Evolutionary conservation across 2,797 vertebrate genomes (phyloP).

Genomic region (Macrochelys suwanniensis): DNA sequence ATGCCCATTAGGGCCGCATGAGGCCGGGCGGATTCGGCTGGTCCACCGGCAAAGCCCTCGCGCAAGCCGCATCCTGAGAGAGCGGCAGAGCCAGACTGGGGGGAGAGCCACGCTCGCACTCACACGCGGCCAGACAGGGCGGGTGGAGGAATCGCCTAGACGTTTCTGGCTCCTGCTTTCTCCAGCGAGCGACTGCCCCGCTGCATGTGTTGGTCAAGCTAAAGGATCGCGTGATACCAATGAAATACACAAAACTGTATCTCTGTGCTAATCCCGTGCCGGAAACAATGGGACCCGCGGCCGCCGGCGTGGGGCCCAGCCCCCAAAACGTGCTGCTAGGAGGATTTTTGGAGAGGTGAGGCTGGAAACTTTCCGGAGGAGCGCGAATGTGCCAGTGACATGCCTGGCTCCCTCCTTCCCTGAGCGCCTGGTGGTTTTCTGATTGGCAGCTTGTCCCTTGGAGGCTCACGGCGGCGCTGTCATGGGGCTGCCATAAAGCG

Average conservation of each 20-base stretch:
- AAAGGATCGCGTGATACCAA: slow-evolving; percentile 64
- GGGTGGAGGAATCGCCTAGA: slow-evolving; percentile 1
- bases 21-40: not conserved
- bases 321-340: not conserved
- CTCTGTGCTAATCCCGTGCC: slow-evolving; percentile 70
- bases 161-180: not conserved
- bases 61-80: not conserved
- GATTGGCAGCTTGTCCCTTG: slow-evolving; percentile 56
- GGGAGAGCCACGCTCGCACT: not conserved
- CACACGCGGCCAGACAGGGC: no score
- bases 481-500: slow-evolving; percentile 61
- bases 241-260: slow-evolving; percentile 80
- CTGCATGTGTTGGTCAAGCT: slow-evolving; percentile 16
- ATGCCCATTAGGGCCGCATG: slow-evolving; percentile 56
- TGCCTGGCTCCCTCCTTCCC: not conserved
- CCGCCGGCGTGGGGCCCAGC: slow-evolving; percentile 9
- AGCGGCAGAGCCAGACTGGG: not conserved
- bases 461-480: slow-evolving; percentile 38
- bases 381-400: not conserved
- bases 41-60: not conserved
- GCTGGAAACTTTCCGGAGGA: slow-evolving; percentile 39
- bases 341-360: not conserved
- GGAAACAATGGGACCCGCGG: slow-evolving; percentile 6
- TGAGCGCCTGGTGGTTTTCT: not conserved
- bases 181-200: not conserved